Base-by-base conservation (phyloP, 2,888 invertebrate species). In the Abrostola triplasia region DNA sequence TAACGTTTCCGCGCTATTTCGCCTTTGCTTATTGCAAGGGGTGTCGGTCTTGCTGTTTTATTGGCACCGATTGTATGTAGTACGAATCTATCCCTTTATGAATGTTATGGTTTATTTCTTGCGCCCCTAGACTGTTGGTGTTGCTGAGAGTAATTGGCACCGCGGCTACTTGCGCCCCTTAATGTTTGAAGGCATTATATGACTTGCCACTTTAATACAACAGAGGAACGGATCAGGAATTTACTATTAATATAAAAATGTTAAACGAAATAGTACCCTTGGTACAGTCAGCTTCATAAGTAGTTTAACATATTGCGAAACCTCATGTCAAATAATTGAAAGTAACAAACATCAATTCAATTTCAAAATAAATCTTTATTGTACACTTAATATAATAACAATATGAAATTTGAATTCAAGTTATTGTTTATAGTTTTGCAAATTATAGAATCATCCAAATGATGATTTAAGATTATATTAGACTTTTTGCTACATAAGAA, bases 1-100 rank as follows among this genome's bases (percentile, higher is more conserved):
- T 88, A 87, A 91, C 85, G 90, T 92, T 92, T 92, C 92, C 89
- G 89, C 90, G 91, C 89, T 92, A 93, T 93, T 93, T 92, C 93
- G 85, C 87, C 84, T 87, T 84, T 83, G 89, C 90, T 93, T 92
- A 93, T 93, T 93, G 91, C 92, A 81, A 88, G 86, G 93, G 93
- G 92, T 88, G 90, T 89, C 84, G 44, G 84, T 85, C 85, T 79
- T 83, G 89, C 88, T 88, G 87, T 90, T 92, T 93, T 93, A 93
- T 94, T 92, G 92, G 88, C 92, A 89, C 90, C 93, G 90, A 92
- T 94, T 93, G 91, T 92, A 88, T 90, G 88, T 87, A 85, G 83
- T 85, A 86, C 85, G 88, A 92, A 92, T 93, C 92, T 93, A 91
- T 90, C 91, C 89, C 91, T 91, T 90, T 90, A 90, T 89, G 88